Conservation (phyloP, 2,113 vertebrate genomes). For the Heloderma charlesbogerti region DNA sequence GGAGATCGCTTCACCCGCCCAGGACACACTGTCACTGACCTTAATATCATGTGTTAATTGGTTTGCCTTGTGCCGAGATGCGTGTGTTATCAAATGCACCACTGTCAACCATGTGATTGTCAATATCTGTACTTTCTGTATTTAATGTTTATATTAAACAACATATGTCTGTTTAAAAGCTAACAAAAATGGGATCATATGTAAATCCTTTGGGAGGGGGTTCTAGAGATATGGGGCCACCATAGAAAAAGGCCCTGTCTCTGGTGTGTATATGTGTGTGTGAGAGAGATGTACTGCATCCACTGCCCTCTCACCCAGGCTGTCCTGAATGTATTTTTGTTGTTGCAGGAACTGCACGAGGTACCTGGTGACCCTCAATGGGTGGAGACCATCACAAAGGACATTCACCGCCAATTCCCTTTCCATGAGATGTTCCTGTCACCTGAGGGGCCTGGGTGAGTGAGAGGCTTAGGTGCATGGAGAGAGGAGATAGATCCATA, state of each 20-base stretch:
- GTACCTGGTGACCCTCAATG: slow-evolving; percentile 83
- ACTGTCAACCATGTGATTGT: too few species aligned
- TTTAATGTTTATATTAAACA: too few species aligned
- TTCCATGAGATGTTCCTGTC: slow-evolving; percentile 93
- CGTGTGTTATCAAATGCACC: too few species aligned
- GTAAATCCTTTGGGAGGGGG: neutral
- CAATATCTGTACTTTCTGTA: too few species aligned
- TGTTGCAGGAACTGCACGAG: slow-evolving; percentile 70
- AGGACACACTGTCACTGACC: too few species aligned
- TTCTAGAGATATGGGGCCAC: neutral
- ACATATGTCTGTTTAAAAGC: neutral
- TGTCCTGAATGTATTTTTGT: neutral
- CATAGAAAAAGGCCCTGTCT: too few species aligned
- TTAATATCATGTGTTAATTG: too few species aligned
- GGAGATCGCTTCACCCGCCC: too few species aligned
- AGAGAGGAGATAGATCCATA: neutral
- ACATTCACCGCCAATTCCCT: slow-evolving; percentile 91
- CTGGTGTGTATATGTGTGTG: neutral
- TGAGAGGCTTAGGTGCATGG: neutral
- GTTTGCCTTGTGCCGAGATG: too few species aligned
- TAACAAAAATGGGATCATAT: neutral
- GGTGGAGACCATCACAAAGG: slow-evolving; percentile 88
- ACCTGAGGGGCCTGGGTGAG: slow-evolving; percentile 86
- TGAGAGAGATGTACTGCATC: neutral
- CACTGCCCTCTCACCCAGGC: neutral